Evolutionary conservation across 2,113 vertebrate genomes (phyloP).

Genomic region (Oenanthe oenanthe): DNA sequence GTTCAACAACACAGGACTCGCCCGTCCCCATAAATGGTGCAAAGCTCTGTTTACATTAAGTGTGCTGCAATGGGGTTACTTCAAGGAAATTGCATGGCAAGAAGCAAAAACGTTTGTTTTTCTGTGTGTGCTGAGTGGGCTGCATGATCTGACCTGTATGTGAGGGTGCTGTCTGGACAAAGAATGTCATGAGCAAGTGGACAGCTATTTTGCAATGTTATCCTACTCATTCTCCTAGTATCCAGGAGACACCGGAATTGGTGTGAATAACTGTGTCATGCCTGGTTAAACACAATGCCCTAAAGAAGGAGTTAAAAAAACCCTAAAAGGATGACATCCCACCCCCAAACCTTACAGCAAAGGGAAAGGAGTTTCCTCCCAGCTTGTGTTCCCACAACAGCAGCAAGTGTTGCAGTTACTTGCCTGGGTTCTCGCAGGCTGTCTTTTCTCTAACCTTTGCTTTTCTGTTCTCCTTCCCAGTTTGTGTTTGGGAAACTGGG

Average conservation of each 20-base stretch:
- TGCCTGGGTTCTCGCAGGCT: accelerated
- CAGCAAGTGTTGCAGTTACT: background rate
- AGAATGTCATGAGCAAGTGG: conserved; percentile 18
- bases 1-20: background rate
- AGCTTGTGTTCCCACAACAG: background rate
- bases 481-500: background rate
- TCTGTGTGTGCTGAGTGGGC: background rate
- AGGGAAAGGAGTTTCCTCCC: background rate
- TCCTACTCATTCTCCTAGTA: conserved; percentile 63
- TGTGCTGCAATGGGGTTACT: background rate
- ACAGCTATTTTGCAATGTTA: conserved; percentile 63
- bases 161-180: background rate
- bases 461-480: background rate
- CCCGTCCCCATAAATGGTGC: background rate
- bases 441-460: background rate
- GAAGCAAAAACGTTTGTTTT: background rate
- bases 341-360: background rate
- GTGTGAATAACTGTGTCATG: background rate
- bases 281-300: conserved; percentile 5
- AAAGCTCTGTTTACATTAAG: background rate
- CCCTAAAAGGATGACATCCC: background rate
- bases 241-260: conserved; percentile 39
- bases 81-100: background rate
- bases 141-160: background rate
- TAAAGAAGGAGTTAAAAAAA: background rate